Evolutionary conservation across 2,113 vertebrate species (phyloP), one percentile per base, ranked within the genome.

Genomic region (Pteropus alecto): DNA sequence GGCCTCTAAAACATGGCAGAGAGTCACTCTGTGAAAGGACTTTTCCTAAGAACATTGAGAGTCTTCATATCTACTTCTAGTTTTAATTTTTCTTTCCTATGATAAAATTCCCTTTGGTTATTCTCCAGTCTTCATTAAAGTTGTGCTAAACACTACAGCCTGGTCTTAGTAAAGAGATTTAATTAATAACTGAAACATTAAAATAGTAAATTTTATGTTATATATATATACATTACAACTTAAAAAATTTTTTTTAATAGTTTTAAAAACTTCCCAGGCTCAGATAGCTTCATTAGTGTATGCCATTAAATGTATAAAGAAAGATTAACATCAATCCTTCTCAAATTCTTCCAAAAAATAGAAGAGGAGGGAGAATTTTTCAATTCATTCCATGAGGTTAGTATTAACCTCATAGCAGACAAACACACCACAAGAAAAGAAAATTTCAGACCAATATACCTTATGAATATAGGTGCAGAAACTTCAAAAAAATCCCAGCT

Each of bases 371-470:
- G 30, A 65, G 33, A 73, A 54, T 82, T 84, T 60, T 21, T 41
- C 56, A 93, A 26, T 65, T 83, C 21, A 46, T 35, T 33, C 28
- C 83, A n/a, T n/a, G 38, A 77, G 21, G 38, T 65, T 28, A 83
- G 2, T 35, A 76, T 43, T 97, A 86, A 14, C n/a, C 38, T 78
- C 77, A 58, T 48, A 90, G 18, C 33, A 92, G 60, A 65, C 33
- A 82, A 79, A 92, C n/a, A 85, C 84, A 85, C 84, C 56, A 85
- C 33, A 85, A 54, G 56, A 93, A 78, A 88, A 56, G 11, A 77
- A 97, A 65, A 87, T 41, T 67, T 87, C 24, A 87, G 41, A 63
- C 22, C 46, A 90, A n/a, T 60, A 73, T 30, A 38, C 6, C 46
- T 60, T 93, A 41, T 35, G 54, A 56, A 84, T 16, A 43, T 81